Percentiles rank a stretch among this genome's conserved stretches.
Evolutionary conservation across 2,113 vertebrate genomes (phyloP).

Genomic region (Pipa parva): DNA sequence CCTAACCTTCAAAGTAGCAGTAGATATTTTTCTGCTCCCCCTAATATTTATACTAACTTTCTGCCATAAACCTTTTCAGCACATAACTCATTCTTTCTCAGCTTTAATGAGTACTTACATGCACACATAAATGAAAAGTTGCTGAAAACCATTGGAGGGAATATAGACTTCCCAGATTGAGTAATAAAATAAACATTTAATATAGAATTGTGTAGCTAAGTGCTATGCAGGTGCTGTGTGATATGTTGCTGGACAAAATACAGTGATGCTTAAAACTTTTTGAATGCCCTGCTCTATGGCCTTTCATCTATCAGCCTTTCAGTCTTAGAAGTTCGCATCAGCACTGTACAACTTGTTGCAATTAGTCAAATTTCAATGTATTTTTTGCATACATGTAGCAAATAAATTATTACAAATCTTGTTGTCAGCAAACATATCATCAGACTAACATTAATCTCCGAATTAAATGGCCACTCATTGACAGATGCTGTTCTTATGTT

Average conservation of each 20-base stretch:
- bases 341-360: background rate
- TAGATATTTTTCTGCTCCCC: background rate
- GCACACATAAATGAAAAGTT: background rate
- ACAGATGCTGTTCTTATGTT: no score
- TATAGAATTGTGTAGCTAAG: background rate
- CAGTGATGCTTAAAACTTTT: background rate
- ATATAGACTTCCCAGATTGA: background rate
- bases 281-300: background rate
- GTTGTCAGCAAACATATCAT: no score
- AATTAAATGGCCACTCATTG: no score
- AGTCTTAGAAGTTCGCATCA: background rate
- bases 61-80: background rate
- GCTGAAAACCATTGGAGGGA: background rate
- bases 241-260: background rate
- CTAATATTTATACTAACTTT: background rate
- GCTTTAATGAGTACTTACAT: background rate
- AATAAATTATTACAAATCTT: no score
- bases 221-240: background rate
- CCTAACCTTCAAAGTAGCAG: no score
- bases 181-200: background rate
- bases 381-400: no score
- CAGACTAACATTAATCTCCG: no score
- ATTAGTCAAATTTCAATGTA: no score
- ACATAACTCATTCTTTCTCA: background rate
- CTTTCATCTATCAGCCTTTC: background rate